Evolutionary conservation across 2,888 invertebrate genomes (phyloP).

Genomic region (Parelbella ahira): DNA sequence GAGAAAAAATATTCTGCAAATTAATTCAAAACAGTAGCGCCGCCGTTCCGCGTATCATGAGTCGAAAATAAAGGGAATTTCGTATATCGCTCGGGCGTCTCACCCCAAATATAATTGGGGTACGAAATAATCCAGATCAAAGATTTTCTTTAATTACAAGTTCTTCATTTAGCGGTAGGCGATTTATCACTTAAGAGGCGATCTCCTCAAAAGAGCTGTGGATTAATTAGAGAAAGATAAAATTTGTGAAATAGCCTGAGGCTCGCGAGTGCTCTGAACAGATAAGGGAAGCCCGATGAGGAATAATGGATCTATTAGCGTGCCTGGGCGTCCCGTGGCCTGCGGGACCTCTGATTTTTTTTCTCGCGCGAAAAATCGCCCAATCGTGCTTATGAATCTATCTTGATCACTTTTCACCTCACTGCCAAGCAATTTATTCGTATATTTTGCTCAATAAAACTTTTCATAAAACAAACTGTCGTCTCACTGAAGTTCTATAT

Average conservation of each 20-base stretch:
- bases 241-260: slow-evolving; percentile 67
- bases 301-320: slow-evolving; percentile 67
- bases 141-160: slow-evolving; percentile 66
- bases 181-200: slow-evolving; percentile 69
- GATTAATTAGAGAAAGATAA: slow-evolving; percentile 75
- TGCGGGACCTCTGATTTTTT: slow-evolving; percentile 41
- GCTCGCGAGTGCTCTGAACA: slow-evolving; percentile 60
- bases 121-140: slow-evolving; percentile 52
- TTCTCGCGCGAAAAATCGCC: slow-evolving; percentile 52
- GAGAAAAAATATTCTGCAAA: not conserved
- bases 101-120: slow-evolving; percentile 40
- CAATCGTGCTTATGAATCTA: slow-evolving; percentile 50
- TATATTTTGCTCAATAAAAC: slow-evolving; percentile 1
- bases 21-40: slow-evolving; percentile 5
- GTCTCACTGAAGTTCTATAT: too few relatives aligned
- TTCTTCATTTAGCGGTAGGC: slow-evolving; percentile 54
- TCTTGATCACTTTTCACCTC: slow-evolving; percentile 21
- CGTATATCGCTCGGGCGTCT: slow-evolving; percentile 25
- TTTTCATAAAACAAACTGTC: not conserved
- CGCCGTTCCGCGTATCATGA: not conserved
- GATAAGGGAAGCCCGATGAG: slow-evolving; percentile 64
- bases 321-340: slow-evolving; percentile 36
- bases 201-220: slow-evolving; percentile 64
- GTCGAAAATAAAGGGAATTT: slow-evolving; percentile 11
- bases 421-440: slow-evolving; percentile 1